phyloP scores from a whole-genome alignment of 1,140 invertebrate species.

The Coenobita brevimanus region DNA sequence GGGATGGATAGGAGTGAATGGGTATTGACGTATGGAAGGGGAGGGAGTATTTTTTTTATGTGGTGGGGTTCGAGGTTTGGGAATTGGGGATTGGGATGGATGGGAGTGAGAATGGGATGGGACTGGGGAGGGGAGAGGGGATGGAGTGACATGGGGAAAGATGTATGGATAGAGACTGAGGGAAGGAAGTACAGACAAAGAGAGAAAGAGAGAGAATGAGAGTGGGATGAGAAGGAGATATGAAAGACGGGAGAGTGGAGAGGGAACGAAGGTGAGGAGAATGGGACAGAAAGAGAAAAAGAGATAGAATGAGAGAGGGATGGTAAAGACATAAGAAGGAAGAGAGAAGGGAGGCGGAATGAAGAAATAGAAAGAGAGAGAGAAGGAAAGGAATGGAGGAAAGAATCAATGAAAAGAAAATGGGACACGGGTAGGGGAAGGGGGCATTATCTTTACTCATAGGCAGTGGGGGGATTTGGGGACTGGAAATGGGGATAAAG shows the following conservation, averaged over 20 bases:
- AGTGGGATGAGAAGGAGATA: too few relatives aligned
- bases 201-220: too few relatives aligned
- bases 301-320: not conserved
- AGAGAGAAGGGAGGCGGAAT: not conserved
- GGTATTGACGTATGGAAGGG: too few relatives aligned
- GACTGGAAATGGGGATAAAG: not conserved
- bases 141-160: too few relatives aligned
- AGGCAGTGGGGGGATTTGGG: not conserved
- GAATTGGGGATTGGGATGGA: not conserved
- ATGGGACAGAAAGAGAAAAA: not conserved
- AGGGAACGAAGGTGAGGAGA: not conserved
- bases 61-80: too few relatives aligned
- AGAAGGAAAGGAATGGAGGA: not conserved
- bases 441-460: not conserved
- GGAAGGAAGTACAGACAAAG: not conserved
- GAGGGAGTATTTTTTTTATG: too few relatives aligned
- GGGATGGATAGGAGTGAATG: not conserved
- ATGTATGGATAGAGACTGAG: not conserved
- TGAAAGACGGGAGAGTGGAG: too few relatives aligned
- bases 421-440: not conserved
- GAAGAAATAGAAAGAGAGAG: not conserved
- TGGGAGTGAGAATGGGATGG: too few relatives aligned
- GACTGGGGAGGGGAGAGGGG: not conserved
- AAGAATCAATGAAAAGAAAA: not conserved
- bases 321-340: not conserved